Evolutionary conservation across 64 coral and sea anemone species (phyloP), one percentile per base, ranked within the genome.

Genomic region (Astreopora myriophthalma): DNA sequence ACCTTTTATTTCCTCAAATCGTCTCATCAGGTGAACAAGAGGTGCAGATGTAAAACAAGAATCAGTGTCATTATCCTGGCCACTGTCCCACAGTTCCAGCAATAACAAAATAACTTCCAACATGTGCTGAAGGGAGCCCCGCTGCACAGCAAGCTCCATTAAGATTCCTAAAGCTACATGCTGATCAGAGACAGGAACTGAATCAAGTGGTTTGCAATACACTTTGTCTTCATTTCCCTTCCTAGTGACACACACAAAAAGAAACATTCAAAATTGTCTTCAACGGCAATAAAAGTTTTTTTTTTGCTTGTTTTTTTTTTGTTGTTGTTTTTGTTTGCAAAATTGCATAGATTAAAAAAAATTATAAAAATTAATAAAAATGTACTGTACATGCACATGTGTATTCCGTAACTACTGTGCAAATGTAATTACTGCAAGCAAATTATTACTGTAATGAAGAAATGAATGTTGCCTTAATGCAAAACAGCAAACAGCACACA

Each of bases 61-160:
- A 30, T 93, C 94, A 8, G 88, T 99, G 33, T 99, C 97, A 34
- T 99, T 99, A 86, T 99, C 97, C 58, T 99, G 97, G 22, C 97
- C 97, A 99, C 91, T 92, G 83, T 99, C 97, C 97, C 97, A 99
- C 16, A 99, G 58, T 35, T 95, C 89, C 32, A 99, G 40, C 11
- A 99, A 26, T 42, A 99, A 25, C 17, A 99, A 69, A 12, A 94
- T 87, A 38, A 80, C 89, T 70, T 99, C 97, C 13, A 99, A 34
- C 89, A 99, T 96, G 48, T 93, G 91, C 35, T 93, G 91, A 31
- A 99, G 90, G 48, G 94, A 90, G 16, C 97, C 97, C 14, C 97
- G 90, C 69, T 99, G 97, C 13, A 99, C 71, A 32, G 81, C 97
- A 20, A 99, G 87, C 52, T 99, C 97, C 44, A 99, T 48, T 5